Evolutionary conservation across 2,888 invertebrate species (phyloP).

Genomic region (Melanostoma mellinum): DNA sequence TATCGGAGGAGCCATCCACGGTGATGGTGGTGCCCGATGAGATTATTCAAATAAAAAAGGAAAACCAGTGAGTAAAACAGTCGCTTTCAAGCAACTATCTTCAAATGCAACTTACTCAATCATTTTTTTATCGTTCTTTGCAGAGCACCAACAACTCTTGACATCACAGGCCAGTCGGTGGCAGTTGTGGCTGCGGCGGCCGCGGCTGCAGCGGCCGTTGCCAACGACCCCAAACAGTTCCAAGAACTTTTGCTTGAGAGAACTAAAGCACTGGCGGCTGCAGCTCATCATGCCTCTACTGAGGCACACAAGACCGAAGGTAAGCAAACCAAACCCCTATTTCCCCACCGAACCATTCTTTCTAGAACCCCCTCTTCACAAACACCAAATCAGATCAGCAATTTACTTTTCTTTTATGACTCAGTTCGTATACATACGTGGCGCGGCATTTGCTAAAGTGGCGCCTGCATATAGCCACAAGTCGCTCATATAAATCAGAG

Average conservation of each 20-base stretch:
- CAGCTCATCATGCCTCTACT: constrained; percentile 71
- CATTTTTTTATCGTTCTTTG: constrained; percentile 60
- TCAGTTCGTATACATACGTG: constrained; percentile 33
- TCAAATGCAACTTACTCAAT: constrained; percentile 23
- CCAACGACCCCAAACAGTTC: constrained; percentile 84
- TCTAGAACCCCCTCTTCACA: constrained; percentile 39
- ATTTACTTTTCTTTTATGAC: constrained; percentile 62
- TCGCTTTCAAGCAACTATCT: constrained; percentile 54
- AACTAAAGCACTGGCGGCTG: constrained; percentile 85
- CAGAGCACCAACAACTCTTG: constrained; percentile 82
- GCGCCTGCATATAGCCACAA: constrained; percentile 73
- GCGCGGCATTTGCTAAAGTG: constrained; percentile 74
- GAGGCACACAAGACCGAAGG: constrained; percentile 83
- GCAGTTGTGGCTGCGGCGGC: constrained; percentile 83
- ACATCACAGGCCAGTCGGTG: constrained; percentile 85
- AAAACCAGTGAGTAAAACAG: constrained; percentile 79
- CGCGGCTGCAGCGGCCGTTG: constrained; percentile 87
- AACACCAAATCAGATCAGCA: constrained; percentile 47
- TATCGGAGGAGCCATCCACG: constrained; percentile 21
- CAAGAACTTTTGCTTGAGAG: constrained; percentile 90
- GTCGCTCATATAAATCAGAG: constrained; percentile 63
- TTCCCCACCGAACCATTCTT: constrained; percentile 22
- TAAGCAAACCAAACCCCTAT: constrained; percentile 73
- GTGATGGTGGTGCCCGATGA: constrained; percentile 64
- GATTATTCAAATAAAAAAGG: constrained; percentile 80